Evolutionary conservation across 2,888 invertebrate species (phyloP), one percentile per base, ranked within the genome.

Genomic region (Portevinia maculata): DNA sequence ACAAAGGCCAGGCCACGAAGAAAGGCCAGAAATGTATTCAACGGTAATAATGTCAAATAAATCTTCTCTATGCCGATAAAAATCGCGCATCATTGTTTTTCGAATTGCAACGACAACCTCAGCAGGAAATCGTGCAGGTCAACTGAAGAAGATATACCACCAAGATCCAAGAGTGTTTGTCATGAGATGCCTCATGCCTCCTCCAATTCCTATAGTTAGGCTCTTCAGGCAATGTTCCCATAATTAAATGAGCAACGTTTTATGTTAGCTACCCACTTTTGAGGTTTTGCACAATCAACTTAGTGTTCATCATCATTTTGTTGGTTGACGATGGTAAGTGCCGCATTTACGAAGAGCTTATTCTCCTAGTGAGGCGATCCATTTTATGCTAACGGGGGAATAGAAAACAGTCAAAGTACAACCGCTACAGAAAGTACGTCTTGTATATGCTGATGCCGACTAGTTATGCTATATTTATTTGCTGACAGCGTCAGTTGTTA

Each of bases 1-100:
- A 34, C 6, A 55, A 55, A 55, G 46, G 67, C 41, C 55, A 34
- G n/a, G 5, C 24, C 3, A 46, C 37, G 21, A 39, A 50, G 37
- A 64, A 64, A 64, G 39, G 50, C 24, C 64, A 50, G 2, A 50
- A 50, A 39, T 48, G 19, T 50, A 37, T 37, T 24, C 37, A 64
- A 37, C 37, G 17, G 48, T 11, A 53, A 65, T 52, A 65, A 65
- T 52, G 64, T 65, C 64, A 65, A 39, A 53, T 65, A 53, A 65
- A 65, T 65, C 21, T n/a, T 53, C 65, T 52, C 19, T 11, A 8
- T n/a, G 17, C 37, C 30, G 65, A 65, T 65, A 69, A 57, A 69
- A 69, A 69, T 57, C 48, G 46, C 69, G 19, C 44, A 57, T 57
- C 57, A 69, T 34, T 57, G 48, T 46, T 46, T 46, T 67, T 11